Evolutionary conservation across 2,113 vertebrate species (phyloP).

Genomic region (Globicephala melas): DNA sequence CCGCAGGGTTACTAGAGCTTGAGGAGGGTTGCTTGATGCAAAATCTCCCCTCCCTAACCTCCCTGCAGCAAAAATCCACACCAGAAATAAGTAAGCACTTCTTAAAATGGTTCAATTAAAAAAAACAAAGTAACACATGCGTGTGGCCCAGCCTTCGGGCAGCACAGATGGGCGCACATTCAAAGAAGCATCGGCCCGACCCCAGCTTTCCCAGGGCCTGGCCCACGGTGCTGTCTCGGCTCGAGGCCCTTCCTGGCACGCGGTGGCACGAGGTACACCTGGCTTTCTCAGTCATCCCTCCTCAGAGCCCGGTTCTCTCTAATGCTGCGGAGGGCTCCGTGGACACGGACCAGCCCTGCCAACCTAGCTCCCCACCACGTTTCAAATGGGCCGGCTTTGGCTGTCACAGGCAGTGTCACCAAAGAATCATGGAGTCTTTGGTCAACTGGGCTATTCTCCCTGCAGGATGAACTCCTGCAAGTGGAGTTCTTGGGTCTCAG

Average conservation of each 20-base stretch:
- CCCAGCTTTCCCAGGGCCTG: neutral
- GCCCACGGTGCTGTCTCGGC: neutral
- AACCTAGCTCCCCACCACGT: rapidly evolving
- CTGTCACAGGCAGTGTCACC: neutral
- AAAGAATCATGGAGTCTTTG: rapidly evolving
- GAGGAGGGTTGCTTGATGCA: neutral
- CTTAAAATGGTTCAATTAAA: neutral
- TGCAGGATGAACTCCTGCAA: neutral
- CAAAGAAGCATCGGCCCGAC: neutral
- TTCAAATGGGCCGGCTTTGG: rapidly evolving
- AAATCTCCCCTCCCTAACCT: too few relatives aligned
- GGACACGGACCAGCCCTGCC: rapidly evolving
- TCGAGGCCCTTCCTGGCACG: neutral
- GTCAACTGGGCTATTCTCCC: neutral
- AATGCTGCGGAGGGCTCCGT: neutral
- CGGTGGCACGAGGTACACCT: rapidly evolving
- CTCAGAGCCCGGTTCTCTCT: neutral
- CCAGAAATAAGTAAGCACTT: neutral
- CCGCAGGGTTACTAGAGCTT: neutral
- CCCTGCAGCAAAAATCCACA: neutral
- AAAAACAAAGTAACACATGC: neutral
- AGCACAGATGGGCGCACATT: neutral
- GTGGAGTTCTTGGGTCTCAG: neutral
- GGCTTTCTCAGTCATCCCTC: rapidly evolving
- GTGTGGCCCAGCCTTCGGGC: neutral